phyloP scores from a whole-genome alignment of 2,888 invertebrate genomes.

The Anagyrus pseudococci region DNA sequence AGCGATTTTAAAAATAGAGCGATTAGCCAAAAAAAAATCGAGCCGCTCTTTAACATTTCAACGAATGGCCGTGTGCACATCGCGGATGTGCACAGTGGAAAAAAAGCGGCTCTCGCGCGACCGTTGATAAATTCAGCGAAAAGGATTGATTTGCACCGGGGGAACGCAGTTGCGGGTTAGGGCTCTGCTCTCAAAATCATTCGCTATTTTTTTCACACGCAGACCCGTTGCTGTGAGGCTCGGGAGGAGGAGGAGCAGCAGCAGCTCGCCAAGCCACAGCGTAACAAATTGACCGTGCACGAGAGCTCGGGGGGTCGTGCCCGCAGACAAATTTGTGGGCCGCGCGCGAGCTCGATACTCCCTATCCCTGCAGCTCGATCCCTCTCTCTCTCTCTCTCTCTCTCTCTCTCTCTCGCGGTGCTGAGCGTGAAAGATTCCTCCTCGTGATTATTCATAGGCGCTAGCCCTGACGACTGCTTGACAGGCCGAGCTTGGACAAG shows the following conservation, averaged over 20 bases:
- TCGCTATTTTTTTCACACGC: constrained; percentile 13
- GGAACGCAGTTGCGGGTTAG: no score
- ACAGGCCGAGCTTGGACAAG: no score
- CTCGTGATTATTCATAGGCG: constrained; percentile 13
- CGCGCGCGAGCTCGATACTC: no score
- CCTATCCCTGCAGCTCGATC: no score
- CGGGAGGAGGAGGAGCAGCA: background rate
- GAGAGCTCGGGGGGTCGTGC: background rate
- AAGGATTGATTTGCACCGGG: no score
- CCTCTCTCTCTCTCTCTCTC: no score
- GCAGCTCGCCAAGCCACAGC: constrained; percentile 14
- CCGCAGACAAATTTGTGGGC: constrained; percentile 24
- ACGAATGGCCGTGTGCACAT: no score
- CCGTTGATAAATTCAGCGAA: constrained; percentile 5
- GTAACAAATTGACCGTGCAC: constrained; percentile 45
- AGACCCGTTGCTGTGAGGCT: constrained; percentile 4
- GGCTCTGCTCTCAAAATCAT: background rate
- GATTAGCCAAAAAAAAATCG: no score
- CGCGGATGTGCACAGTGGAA: no score
- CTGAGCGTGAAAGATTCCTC: background rate
- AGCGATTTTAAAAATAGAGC: constrained; percentile 1
- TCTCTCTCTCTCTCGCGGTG: no score
- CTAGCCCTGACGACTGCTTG: background rate
- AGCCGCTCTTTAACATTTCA: no score
- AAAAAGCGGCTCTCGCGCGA: no score